phyloP scores from a whole-genome alignment of 2,113 vertebrate species.

The Excalfactoria chinensis region DNA sequence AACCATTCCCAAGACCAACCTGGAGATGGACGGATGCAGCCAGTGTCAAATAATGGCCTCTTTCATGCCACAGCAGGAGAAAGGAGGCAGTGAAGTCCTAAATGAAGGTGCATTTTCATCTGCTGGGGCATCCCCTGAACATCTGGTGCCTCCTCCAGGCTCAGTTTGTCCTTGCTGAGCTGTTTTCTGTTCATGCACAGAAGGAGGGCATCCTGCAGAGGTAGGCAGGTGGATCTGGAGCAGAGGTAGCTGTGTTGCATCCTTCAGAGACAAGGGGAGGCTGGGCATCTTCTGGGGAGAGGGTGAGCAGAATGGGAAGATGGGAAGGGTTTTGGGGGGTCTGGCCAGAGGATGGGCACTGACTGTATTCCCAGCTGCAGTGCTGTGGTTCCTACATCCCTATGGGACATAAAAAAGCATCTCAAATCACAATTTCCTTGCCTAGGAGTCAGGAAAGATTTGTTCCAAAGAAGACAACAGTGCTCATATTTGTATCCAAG shows the following conservation, averaged over 20 bases:
- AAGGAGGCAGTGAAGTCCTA: not conserved
- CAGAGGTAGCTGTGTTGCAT: accelerated
- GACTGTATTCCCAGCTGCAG: not conserved
- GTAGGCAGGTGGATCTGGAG: not conserved
- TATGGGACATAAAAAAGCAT: not conserved
- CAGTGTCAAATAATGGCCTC: not conserved
- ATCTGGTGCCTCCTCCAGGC: accelerated
- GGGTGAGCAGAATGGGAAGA: not conserved
- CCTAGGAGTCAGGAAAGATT: not conserved
- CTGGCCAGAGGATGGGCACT: not conserved
- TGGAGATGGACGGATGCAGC: not conserved
- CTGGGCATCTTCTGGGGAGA: not conserved
- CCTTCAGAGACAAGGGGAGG: not conserved
- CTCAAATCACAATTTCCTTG: not conserved
- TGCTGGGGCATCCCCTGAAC: not conserved
- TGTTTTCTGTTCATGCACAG: not conserved
- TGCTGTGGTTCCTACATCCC: not conserved
- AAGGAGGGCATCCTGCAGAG: not conserved
- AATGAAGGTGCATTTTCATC: not conserved
- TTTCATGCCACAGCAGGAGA: not conserved
- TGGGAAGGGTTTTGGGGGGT: not conserved
- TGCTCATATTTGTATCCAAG: not conserved
- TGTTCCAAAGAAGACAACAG: not conserved
- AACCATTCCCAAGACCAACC: not conserved
- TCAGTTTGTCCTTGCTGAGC: not conserved